phyloP scores from a whole-genome alignment of 2,888 invertebrate genomes.

The Omphaloscelis lunosa region DNA sequence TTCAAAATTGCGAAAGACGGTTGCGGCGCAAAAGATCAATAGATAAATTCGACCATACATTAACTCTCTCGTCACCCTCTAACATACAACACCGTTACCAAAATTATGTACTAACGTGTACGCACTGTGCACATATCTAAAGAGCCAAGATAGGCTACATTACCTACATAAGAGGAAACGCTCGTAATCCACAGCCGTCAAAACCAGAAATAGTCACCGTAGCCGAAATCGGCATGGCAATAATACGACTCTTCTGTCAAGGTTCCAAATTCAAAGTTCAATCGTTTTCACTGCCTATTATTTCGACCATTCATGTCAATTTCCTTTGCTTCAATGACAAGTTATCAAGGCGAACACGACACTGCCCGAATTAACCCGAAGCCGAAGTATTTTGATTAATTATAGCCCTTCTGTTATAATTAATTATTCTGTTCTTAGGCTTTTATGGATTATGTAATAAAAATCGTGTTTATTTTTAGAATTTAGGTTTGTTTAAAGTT shows the following conservation, averaged over 20 bases:
- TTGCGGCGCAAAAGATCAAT: no score
- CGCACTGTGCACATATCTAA: not conserved
- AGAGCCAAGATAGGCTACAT: not conserved
- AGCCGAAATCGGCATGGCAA: no score
- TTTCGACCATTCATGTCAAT: constrained; percentile 4
- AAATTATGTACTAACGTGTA: not conserved
- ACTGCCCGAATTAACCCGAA: constrained; percentile 18
- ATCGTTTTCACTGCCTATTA: not conserved
- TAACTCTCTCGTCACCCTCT: not conserved
- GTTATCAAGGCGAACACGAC: constrained; percentile 14
- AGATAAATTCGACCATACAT: not conserved
- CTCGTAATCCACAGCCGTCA: not conserved
- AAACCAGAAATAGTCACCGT: not conserved
- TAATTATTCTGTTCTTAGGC: constrained; percentile 3
- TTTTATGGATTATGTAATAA: constrained; percentile 1
- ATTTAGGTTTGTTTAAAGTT: not conserved
- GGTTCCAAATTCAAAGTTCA: constrained; percentile 2
- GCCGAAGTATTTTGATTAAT: constrained; percentile 39
- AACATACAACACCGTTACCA: not conserved
- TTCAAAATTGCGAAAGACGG: no score
- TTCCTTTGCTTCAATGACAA: constrained; percentile 2
- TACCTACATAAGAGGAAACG: not conserved
- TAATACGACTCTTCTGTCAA: not conserved
- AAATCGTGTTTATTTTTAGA: constrained; percentile 2
- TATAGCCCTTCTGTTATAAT: constrained; percentile 2